Conservation (phyloP, 2,113 vertebrate species). For the Myotis brandtii region DNA sequence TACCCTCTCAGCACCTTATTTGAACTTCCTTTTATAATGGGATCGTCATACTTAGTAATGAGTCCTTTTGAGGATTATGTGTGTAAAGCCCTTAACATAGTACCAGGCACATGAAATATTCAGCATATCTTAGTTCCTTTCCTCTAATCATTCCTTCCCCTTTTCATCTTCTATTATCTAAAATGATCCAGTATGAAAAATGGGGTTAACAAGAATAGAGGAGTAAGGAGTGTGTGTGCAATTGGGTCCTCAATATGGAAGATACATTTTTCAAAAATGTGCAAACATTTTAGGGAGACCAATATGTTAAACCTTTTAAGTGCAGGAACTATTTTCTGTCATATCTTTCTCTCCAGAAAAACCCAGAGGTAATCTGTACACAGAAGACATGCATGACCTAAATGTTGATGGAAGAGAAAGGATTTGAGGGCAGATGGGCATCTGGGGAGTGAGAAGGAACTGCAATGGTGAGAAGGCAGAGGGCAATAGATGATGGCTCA, state of each 20-base stretch:
- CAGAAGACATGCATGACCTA: not conserved
- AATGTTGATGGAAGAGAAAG: not conserved
- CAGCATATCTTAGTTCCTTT: not conserved
- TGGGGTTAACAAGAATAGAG: not conserved
- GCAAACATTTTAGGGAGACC: not conserved
- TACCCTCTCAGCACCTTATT: not conserved
- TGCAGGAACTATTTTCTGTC: not conserved
- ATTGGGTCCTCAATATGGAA: not conserved
- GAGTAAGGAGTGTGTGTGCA: not conserved
- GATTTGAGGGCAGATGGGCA: not conserved
- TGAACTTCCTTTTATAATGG: not conserved
- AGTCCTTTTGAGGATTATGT: not conserved
- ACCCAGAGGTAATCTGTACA: not conserved
- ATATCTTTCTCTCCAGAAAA: constrained; percentile 9
- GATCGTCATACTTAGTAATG: not conserved
- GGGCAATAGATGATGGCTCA: not conserved
- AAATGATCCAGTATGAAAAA: not conserved
- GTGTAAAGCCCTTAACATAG: not conserved
- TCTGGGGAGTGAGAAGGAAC: not conserved
- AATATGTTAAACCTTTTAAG: constrained; percentile 4
- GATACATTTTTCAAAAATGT: constrained; percentile 1
- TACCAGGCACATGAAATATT: not conserved
- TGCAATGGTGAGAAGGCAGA: not conserved
- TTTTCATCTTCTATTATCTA: not conserved
- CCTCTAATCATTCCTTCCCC: not conserved